Evolutionary conservation across 2,797 vertebrate genomes (phyloP).

Genomic region (Trachops cirrhosus): DNA sequence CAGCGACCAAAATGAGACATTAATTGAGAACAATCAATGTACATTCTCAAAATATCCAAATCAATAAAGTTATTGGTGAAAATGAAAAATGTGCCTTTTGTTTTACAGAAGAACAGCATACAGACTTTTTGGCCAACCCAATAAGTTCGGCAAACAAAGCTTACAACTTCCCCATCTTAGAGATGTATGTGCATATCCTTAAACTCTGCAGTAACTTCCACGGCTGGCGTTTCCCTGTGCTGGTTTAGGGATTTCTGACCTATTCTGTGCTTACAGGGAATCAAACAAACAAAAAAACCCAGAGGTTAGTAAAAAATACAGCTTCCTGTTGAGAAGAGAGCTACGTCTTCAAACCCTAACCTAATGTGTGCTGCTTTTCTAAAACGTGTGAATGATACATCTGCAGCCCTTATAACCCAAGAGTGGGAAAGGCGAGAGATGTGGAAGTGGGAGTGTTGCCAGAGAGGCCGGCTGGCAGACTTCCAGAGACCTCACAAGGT

Average conservation of each 20-base stretch:
- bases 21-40: neutral
- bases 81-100: neutral
- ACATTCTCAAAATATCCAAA: neutral
- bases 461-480: neutral
- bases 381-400: slow-evolving; percentile 23
- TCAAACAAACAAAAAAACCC: slow-evolving; percentile 12
- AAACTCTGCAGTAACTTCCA: neutral
- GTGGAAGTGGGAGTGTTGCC: neutral
- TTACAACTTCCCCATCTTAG: neutral
- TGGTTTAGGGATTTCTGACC: slow-evolving; percentile 16
- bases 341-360: slow-evolving; percentile 17
- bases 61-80: neutral
- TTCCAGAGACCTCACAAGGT: slow-evolving; percentile 51
- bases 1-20: neutral
- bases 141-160: neutral
- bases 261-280: neutral
- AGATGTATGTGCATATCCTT: neutral
- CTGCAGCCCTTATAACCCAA: neutral
- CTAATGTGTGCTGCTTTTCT: neutral
- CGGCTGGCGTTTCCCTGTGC: neutral
- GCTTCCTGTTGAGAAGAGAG: neutral
- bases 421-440: neutral
- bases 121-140: neutral
- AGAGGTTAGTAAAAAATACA: neutral
- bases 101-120: neutral